phyloP scores from a whole-genome alignment of 2,113 vertebrate species.

The Corythornis vintsioides region DNA sequence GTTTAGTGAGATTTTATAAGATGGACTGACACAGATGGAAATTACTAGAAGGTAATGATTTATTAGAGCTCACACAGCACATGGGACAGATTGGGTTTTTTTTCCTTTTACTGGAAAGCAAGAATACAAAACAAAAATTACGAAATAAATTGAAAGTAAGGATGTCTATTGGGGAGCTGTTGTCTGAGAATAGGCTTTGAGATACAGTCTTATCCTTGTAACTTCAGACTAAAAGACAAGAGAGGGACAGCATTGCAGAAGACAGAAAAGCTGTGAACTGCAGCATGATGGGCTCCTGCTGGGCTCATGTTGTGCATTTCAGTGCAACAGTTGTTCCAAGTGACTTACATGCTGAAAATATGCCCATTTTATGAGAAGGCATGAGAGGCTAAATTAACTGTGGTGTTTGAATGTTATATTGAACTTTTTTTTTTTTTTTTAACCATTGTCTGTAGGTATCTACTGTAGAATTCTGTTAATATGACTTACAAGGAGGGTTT shows the following conservation, averaged over 20 bases:
- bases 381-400: neutral
- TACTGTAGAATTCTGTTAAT: neutral
- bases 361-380: neutral
- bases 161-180: neutral
- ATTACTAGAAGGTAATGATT: neutral
- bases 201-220: neutral
- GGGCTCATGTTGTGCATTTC: neutral
- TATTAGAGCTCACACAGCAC: neutral
- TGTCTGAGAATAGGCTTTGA: neutral
- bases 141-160: neutral
- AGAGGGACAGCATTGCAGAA: neutral
- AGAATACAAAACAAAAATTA: neutral
- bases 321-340: neutral
- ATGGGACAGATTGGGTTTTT: neutral
- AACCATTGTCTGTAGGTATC: neutral
- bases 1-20: neutral
- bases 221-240: neutral
- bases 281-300: fast-evolving
- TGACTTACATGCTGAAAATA: neutral
- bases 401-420: neutral
- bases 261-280: neutral
- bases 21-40: neutral
- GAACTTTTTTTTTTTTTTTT: neutral
- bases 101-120: neutral
- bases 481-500: neutral